A percentile compares a stretch with the other conserved stretches of the same genome.
phyloP scores from a whole-genome alignment of 2,797 vertebrate genomes.

The Agapornis canus region DNA sequence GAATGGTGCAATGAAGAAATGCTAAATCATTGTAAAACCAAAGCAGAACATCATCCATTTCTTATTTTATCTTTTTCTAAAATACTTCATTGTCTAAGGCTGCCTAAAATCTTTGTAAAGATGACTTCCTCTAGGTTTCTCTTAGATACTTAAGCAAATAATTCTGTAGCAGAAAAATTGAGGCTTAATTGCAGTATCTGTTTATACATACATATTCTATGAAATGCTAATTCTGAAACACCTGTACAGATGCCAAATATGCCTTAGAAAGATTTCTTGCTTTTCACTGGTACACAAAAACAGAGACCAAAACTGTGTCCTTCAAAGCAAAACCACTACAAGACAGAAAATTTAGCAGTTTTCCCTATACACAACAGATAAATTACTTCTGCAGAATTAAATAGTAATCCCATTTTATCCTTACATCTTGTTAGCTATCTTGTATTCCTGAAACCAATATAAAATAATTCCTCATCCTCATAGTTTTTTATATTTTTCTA shows the following conservation, averaged over 20 bases:
- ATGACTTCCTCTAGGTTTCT: neutral
- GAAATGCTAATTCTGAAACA: neutral
- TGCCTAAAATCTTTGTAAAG: neutral
- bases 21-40: neutral
- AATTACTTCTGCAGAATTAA: neutral
- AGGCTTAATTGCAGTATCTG: neutral
- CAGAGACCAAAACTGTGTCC: neutral
- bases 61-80: neutral
- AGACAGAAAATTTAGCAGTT: neutral
- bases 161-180: neutral
- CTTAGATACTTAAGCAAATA: neutral
- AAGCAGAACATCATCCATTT: neutral
- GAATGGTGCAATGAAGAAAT: neutral
- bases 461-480: neutral
- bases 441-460: neutral
- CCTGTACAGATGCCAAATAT: neutral
- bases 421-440: neutral
- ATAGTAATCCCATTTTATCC: neutral
- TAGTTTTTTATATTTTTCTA: neutral
- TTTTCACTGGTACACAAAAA: neutral
- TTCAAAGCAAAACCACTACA: neutral
- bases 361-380: neutral
- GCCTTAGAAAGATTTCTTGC: neutral
- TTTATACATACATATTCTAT: neutral
- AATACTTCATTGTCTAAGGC: neutral